Percentiles rank a stretch among this genome's conserved stretches.
phyloP scores from a whole-genome alignment of 2,113 vertebrate genomes.

The Etheostoma spectabile region DNA sequence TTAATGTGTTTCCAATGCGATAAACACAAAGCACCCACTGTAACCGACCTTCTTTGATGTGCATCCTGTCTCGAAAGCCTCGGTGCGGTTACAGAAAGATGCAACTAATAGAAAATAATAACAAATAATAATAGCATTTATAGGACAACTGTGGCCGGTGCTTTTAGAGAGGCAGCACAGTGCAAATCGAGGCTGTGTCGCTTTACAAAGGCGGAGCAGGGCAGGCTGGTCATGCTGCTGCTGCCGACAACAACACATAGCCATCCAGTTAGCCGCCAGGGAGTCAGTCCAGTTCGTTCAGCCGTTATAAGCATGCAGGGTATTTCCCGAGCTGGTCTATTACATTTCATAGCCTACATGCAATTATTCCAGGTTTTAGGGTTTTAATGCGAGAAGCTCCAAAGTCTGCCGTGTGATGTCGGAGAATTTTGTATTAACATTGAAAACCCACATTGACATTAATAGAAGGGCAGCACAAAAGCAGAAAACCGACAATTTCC shows the following conservation, averaged over 20 bases:
- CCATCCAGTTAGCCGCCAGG: constrained; percentile 62
- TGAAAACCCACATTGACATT: constrained; percentile 30
- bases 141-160: neutral
- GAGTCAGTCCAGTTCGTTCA: constrained; percentile 33
- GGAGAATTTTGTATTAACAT: neutral
- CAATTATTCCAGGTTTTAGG: neutral
- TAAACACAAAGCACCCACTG: constrained; percentile 65
- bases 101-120: constrained; percentile 8
- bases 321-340: neutral
- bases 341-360: neutral
- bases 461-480: constrained; percentile 33
- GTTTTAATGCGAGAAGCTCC: neutral
- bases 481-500: constrained; percentile 21
- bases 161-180: constrained; percentile 35
- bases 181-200: constrained; percentile 12
- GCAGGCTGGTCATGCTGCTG: constrained; percentile 57
- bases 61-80: constrained; percentile 63
- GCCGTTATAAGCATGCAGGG: constrained; percentile 12
- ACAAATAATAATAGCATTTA: neutral
- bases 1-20: constrained; percentile 3
- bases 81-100: constrained; percentile 28
- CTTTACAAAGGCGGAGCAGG: constrained; percentile 59
- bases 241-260: constrained; percentile 66
- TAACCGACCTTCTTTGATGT: constrained; percentile 68
- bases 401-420: neutral